A percentile compares a stretch with the other conserved stretches of the same genome.
Evolutionary conservation across 2,797 vertebrate genomes (phyloP).

Genomic region (Spinus pinus): DNA sequence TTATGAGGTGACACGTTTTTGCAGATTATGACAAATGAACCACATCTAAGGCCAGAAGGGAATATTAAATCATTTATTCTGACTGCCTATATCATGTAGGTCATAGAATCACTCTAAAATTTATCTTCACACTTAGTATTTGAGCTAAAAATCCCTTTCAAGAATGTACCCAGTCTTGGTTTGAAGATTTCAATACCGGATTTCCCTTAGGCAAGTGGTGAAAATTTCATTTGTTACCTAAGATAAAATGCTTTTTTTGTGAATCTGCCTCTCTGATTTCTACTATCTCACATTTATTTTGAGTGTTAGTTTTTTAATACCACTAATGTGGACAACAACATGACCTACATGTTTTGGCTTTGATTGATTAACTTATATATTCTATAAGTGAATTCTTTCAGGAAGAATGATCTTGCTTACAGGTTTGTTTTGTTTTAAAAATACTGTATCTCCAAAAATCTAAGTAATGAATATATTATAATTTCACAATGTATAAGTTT

Average conservation of each 20-base stretch:
- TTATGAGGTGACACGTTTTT: not conserved
- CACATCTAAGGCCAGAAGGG: not conserved
- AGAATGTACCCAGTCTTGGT: not conserved
- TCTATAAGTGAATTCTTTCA: accelerated
- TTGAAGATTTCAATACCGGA: not conserved
- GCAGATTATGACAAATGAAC: not conserved
- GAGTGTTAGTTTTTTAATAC: not conserved
- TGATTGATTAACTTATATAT: not conserved
- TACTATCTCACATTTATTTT: not conserved
- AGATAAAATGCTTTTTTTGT: not conserved
- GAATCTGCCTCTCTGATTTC: not conserved
- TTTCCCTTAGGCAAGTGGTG: not conserved
- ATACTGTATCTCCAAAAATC: not conserved
- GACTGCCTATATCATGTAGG: not conserved
- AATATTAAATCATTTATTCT: not conserved
- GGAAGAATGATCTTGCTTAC: not conserved
- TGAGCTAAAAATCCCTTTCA: not conserved
- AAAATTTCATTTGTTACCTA: not conserved
- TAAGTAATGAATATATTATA: not conserved
- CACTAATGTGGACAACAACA: not conserved
- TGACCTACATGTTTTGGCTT: not conserved
- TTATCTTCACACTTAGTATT: not conserved
- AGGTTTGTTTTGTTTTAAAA: not conserved
- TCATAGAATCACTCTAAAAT: not conserved
- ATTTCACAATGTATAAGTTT: not conserved